Evolutionary conservation across 2,797 vertebrate genomes (phyloP).

Genomic region (Galago senegalensis): DNA sequence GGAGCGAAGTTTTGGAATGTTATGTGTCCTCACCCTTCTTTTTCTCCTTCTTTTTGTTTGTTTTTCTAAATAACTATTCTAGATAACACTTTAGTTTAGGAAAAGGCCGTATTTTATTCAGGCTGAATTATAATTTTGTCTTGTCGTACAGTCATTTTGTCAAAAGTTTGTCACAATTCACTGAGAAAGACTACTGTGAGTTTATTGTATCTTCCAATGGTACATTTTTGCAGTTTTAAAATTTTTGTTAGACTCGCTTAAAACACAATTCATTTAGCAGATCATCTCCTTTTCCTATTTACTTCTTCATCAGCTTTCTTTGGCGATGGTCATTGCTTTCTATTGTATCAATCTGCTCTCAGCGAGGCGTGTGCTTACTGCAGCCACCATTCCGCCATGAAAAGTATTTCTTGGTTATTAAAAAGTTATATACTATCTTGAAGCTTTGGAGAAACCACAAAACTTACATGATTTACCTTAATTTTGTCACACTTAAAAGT

Average conservation of each 20-base stretch:
- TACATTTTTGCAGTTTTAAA: background rate
- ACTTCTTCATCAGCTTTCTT: background rate
- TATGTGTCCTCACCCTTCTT: background rate
- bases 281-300: background rate
- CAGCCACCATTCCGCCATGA: background rate
- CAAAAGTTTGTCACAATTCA: background rate
- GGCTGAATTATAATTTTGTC: background rate
- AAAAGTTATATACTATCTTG: background rate
- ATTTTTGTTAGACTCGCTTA: background rate
- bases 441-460: background rate
- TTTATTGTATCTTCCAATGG: background rate
- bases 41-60: background rate
- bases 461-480: background rate
- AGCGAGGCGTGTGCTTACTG: accelerated
- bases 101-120: background rate
- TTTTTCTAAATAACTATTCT: background rate
- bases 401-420: background rate
- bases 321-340: accelerated
- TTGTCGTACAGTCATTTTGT: background rate
- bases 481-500: background rate
- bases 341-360: accelerated
- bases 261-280: background rate
- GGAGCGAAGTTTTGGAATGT: background rate
- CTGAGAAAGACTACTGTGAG: background rate
- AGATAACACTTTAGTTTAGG: background rate